Conservation (phyloP, 1,140 invertebrate species). For the Microplitis demolitor region DNA sequence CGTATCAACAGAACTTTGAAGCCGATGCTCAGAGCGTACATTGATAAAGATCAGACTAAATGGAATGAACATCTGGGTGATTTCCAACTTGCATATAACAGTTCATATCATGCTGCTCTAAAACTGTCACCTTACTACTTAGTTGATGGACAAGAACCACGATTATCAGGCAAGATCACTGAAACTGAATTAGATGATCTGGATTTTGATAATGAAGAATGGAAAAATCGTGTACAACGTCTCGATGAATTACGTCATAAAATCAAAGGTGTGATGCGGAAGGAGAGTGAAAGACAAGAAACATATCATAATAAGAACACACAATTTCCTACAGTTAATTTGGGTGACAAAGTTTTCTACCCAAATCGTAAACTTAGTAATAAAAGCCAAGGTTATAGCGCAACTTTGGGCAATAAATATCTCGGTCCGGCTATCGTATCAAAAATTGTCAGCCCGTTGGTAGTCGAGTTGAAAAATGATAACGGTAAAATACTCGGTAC, state of each 20-base stretch:
- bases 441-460: no score
- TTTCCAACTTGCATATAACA: no score
- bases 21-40: neutral
- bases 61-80: neutral
- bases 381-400: neutral
- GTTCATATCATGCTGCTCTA: no score
- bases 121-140: no score
- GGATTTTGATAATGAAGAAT: neutral
- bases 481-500: no score
- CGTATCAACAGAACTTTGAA: slow-evolving; percentile 13
- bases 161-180: neutral
- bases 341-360: neutral
- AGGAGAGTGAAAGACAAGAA: no score
- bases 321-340: neutral
- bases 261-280: neutral
- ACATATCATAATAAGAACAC: no score
- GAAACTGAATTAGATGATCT: neutral
- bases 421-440: neutral
- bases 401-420: neutral
- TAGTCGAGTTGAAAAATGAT: no score
- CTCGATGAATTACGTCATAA: no score
- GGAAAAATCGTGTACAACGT: neutral
- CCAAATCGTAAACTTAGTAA: neutral
- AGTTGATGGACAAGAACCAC: no score
- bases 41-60: neutral